phyloP scores from a whole-genome alignment of 2,888 invertebrate genomes.

The Altica lythri region DNA sequence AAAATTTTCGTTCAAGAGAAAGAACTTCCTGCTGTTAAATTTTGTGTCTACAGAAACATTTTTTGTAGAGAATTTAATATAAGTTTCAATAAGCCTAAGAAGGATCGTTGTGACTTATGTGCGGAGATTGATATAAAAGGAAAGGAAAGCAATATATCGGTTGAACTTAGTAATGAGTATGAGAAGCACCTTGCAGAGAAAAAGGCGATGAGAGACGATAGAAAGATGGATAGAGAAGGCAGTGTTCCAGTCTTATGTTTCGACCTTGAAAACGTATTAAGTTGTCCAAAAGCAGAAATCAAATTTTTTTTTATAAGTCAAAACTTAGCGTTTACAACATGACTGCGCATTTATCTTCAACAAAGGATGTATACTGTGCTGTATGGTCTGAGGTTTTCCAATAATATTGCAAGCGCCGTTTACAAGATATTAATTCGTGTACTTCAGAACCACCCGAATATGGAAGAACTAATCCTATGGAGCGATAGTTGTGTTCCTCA shows the following conservation, averaged over 20 bases:
- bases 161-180: neutral
- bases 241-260: constrained; percentile 7
- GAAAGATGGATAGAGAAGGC: neutral
- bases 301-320: constrained; percentile 9
- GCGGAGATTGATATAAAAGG: constrained; percentile 9
- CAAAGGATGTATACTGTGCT: constrained; percentile 10
- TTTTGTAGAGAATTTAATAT: constrained; percentile 15
- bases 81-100: constrained; percentile 19
- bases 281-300: constrained; percentile 8
- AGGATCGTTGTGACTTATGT: constrained; percentile 25
- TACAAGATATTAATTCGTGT: constrained; percentile 9
- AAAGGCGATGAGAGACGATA: neutral
- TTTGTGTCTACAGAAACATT: constrained; percentile 11
- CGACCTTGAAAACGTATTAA: constrained; percentile 22
- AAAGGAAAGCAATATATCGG: constrained; percentile 4
- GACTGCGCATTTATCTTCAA: constrained; percentile 15
- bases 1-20: no score
- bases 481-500: constrained; percentile 9
- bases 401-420: constrained; percentile 9
- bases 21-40: no score
- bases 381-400: constrained; percentile 16
- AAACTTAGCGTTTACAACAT: constrained; percentile 17
- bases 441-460: neutral
- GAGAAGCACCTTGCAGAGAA: constrained; percentile 12
- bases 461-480: constrained; percentile 13